Evolutionary conservation across 2,888 invertebrate genomes (phyloP), one percentile per base, ranked within the genome.

Genomic region (Notodonta ziczac): DNA sequence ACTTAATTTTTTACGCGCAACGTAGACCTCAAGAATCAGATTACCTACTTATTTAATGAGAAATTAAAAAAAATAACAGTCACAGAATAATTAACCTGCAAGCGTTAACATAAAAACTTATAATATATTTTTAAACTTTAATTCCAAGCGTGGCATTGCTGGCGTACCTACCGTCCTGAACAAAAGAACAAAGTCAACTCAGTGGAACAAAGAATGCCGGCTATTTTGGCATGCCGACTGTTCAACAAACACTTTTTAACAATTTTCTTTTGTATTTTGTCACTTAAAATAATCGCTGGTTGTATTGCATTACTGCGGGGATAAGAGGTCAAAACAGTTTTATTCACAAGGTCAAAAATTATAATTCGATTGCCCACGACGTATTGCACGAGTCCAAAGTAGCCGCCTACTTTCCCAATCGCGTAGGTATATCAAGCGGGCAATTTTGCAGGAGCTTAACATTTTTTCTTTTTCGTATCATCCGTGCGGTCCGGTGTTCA

Each of bases 181-280:
- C 40, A 40, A 55, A 55, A 53, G 12, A 53, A 53, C 53, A 35
- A 53, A 54, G 54, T 54, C 13, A 13, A 54, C 39, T n/a, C 54
- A 54, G 55, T 14, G 40, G 40, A 16, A 13, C n/a, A 55, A 55
- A 55, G 55, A 55, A 55, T 55, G 14, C 14, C 13, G n/a, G 55
- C 14, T 55, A 55, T 55, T 35, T 16, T 9, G 14, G 35, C 40
- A 40, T 1, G 40, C 13, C 55, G 14, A 39, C 39, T 8, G 55
- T 55, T 55, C 35, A 39, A 40, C 54, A 40, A 55, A 40, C 40
- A 55, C 39, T 53, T 39, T 53, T 53, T 35, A 35, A 53, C 12
- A 10, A 51, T 24, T 5, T 9, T 24, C 8, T 24, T 51, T 4
- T 51, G 3, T 16, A 2, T 51, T 24, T 32, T 24, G 32, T 12